phyloP scores from a whole-genome alignment of 1,140 invertebrate species.

The Pemphigus obesinymphae region DNA sequence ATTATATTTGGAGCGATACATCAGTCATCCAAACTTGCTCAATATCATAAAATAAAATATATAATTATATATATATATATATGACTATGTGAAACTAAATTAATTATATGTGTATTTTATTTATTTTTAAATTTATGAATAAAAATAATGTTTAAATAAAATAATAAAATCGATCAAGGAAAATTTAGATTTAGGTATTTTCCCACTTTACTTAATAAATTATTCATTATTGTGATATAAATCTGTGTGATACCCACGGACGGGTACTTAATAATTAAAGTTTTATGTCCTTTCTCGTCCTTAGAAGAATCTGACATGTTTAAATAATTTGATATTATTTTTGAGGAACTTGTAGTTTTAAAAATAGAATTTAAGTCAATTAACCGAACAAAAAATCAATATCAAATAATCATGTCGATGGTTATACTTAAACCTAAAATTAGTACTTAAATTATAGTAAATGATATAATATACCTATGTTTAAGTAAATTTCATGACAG shows the following conservation, averaged over 20 bases:
- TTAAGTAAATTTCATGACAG: constrained; percentile 20
- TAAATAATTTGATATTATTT: not conserved
- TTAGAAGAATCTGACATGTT: constrained; percentile 17
- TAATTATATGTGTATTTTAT: constrained; percentile 10
- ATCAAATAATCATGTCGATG: not conserved
- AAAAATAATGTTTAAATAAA: not conserved
- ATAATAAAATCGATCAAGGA: not conserved
- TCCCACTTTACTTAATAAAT: constrained; percentile 1
- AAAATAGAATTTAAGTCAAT: constrained; percentile 21
- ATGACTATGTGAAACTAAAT: constrained; percentile 17
- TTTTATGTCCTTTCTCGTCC: constrained; percentile 10
- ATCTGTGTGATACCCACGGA: constrained; percentile 19
- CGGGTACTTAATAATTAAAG: constrained; percentile 7
- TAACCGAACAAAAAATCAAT: constrained; percentile 1
- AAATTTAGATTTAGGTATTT: not conserved
- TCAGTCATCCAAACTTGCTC: constrained; percentile 30
- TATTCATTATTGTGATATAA: constrained; percentile 12
- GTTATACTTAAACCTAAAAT: not conserved
- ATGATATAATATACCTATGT: not conserved
- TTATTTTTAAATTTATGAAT: not conserved
- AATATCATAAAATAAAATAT: constrained; percentile 7
- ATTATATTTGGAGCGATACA: not conserved
- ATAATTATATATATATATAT: not conserved
- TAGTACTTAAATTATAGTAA: constrained; percentile 20
- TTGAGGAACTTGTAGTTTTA: not conserved